A percentile compares a stretch with the other conserved stretches of the same genome.
These are phyloP conservation scores for Bombycilla garrulus DNA, from an alignment of 2,113 vertebrate genomes.

Conservation along the genomic window DNA sequence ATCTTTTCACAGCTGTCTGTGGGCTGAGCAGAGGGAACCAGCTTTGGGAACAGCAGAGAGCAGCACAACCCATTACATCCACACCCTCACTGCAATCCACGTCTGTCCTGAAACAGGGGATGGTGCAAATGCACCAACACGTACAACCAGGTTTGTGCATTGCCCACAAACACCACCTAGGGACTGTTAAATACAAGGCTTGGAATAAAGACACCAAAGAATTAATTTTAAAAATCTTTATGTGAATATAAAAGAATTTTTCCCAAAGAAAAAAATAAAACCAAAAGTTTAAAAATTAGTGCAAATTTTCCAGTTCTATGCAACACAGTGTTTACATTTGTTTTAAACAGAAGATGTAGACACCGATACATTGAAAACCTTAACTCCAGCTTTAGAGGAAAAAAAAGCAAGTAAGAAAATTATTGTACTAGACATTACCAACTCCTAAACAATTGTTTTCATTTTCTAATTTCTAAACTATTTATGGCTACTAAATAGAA, in stretches of 20 bases:
- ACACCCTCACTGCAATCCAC: rapidly evolving
- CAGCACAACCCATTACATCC: neutral
- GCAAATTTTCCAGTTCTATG: constrained; percentile 54
- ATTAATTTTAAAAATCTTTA: constrained; percentile 39
- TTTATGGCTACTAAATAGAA: constrained; percentile 70
- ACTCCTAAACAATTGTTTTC: neutral
- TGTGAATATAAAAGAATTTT: constrained; percentile 67
- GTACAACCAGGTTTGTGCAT: neutral
- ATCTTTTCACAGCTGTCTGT: neutral
- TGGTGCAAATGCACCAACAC: rapidly evolving
- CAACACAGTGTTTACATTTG: constrained; percentile 41
- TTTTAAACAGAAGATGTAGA: constrained; percentile 29
- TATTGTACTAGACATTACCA: neutral
- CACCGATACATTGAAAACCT: neutral
- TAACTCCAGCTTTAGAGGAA: neutral
- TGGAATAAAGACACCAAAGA: constrained; percentile 29
- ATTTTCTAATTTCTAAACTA: constrained; percentile 51
- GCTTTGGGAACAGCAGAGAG: neutral
- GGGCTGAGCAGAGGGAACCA: neutral
- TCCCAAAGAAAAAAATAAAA: constrained; percentile 51
- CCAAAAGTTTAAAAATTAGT: constrained; percentile 62
- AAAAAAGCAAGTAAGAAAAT: neutral
- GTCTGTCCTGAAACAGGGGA: neutral
- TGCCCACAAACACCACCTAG: neutral
- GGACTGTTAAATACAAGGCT: neutral